Conservation (phyloP, 2,797 vertebrate species). For the Atherinosoma microstoma region DNA sequence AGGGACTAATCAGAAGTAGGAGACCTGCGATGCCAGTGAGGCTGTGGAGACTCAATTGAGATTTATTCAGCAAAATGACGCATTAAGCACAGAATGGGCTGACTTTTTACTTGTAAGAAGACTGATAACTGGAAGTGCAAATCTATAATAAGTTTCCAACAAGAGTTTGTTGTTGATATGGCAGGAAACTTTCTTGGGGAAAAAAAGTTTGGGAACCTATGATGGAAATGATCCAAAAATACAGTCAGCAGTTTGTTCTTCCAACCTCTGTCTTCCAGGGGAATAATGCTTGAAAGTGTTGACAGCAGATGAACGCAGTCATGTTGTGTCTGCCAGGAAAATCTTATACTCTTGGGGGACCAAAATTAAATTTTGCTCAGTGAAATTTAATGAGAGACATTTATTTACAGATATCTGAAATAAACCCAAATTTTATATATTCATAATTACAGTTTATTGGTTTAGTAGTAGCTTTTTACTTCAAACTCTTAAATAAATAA, state of each 20-base stretch:
- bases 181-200: not conserved
- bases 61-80: conserved; percentile 15
- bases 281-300: conserved; percentile 24
- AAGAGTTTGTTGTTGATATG: conserved; percentile 2
- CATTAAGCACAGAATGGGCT: not conserved
- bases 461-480: not conserved
- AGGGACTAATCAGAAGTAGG: not conserved
- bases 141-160: conserved; percentile 11
- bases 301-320: conserved; percentile 7
- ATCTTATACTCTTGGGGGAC: not conserved
- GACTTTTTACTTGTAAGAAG: not conserved
- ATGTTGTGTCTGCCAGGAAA: conserved; percentile 19
- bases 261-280: not conserved
- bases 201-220: conserved; percentile 2
- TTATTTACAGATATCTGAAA: conserved; percentile 9
- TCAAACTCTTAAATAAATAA: not conserved
- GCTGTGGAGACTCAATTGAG: not conserved
- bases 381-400: conserved; percentile 1
- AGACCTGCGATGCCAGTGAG: not conserved
- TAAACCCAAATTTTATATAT: not conserved
- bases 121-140: not conserved
- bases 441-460: not conserved
- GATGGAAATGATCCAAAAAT: conserved; percentile 20
- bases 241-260: conserved; percentile 37
- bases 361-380: conserved; percentile 15